A percentile compares a stretch with the other conserved stretches of the same genome.
phyloP scores from a whole-genome alignment of 2,888 invertebrate genomes.

The Rotaria magnacalcarata region DNA sequence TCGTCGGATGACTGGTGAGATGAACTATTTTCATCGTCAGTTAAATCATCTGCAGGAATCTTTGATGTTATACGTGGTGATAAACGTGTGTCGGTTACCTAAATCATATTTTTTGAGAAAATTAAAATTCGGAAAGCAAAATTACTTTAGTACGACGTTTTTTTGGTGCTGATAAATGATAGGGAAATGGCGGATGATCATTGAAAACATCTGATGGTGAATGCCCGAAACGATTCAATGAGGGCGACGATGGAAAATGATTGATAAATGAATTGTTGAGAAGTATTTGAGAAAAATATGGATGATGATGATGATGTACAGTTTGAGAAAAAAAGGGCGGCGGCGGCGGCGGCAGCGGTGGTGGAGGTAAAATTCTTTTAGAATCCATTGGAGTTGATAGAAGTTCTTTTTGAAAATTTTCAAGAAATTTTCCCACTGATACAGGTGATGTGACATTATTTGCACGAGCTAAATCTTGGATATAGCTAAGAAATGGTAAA shows the following conservation, averaged over 20 bases:
- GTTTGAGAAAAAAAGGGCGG: neutral
- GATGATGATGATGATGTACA: constrained; percentile 21
- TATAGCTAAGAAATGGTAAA: neutral
- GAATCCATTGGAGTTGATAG: neutral
- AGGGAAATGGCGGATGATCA: neutral
- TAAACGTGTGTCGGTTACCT: constrained; percentile 34
- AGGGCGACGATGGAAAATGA: neutral
- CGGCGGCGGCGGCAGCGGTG: neutral
- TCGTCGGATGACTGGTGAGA: neutral
- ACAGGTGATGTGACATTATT: neutral
- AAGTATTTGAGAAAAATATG: constrained; percentile 34
- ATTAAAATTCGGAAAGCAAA: neutral
- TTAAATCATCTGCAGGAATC: neutral
- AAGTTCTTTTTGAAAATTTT: constrained; percentile 17
- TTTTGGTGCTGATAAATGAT: constrained; percentile 11
- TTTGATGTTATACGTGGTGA: neutral
- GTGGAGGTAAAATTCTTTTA: neutral
- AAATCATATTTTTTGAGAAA: neutral
- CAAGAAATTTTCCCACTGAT: neutral
- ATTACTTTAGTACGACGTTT: constrained; percentile 28
- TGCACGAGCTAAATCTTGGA: constrained; percentile 4
- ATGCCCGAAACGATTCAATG: neutral
- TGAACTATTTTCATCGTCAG: constrained; percentile 17
- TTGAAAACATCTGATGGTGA: neutral
- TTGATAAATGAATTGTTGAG: constrained; percentile 20